Percentiles rank a stretch among this genome's conserved stretches.
Evolutionary conservation across 2,113 vertebrate genomes (phyloP).

Genomic region (Leptocoma aspasia): DNA sequence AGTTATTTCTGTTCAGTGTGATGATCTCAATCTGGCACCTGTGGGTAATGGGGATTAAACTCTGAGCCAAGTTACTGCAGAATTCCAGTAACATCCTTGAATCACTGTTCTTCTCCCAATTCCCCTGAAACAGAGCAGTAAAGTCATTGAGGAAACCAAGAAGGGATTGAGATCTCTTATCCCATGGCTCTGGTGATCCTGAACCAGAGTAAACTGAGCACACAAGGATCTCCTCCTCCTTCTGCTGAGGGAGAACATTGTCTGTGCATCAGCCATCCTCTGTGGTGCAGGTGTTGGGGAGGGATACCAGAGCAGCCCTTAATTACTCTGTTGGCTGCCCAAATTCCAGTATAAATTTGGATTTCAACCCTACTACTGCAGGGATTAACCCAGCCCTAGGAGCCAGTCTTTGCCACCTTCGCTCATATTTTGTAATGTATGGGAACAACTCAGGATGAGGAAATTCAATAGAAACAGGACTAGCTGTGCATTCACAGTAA

Average conservation of each 20-base stretch:
- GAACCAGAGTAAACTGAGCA: background rate
- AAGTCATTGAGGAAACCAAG: background rate
- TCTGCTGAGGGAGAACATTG: rapidly evolving
- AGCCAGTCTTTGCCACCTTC: background rate
- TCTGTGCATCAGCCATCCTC: background rate
- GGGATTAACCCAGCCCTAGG: background rate
- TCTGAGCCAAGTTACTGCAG: background rate
- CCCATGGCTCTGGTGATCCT: background rate
- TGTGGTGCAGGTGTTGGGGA: background rate
- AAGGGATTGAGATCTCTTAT: background rate
- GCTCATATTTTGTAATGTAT: background rate
- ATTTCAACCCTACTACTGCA: background rate
- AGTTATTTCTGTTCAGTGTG: background rate
- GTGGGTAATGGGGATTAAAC: background rate
- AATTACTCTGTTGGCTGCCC: background rate
- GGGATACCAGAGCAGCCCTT: background rate
- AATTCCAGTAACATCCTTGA: slow-evolving; percentile 31
- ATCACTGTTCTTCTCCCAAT: background rate
- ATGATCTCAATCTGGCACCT: background rate
- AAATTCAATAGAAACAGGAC: background rate
- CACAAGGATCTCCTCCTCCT: background rate
- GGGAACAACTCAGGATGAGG: background rate
- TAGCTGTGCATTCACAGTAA: background rate
- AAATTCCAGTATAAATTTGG: background rate
- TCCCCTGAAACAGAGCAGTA: background rate